These are phyloP conservation scores for Acanthococcus lagerstroemiae DNA, from an alignment of 2,888 invertebrate species.

Conservation along the genomic window DNA sequence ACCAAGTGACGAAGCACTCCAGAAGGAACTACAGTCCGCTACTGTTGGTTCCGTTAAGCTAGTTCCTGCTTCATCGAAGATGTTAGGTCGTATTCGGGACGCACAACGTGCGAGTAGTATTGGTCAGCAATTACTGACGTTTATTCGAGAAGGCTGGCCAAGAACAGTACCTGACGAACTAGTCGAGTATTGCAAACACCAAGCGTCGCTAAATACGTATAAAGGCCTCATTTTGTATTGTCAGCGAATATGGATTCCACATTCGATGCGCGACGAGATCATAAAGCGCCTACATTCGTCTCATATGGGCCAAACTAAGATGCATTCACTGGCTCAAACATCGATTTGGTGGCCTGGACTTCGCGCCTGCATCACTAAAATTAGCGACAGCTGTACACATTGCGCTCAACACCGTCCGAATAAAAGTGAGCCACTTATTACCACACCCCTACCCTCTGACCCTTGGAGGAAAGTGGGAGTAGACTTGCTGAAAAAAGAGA, in stretches of 20 bases:
- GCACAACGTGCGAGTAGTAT: not conserved
- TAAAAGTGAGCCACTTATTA: not conserved
- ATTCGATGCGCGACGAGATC: not conserved
- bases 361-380: not conserved
- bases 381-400: not conserved
- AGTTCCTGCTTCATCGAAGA: not conserved
- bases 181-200: not conserved
- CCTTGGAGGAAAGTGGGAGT: constrained; percentile 11
- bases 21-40: not conserved
- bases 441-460: not conserved
- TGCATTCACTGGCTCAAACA: not conserved
- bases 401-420: not conserved
- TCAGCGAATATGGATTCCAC: constrained; percentile 1
- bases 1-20: not conserved
- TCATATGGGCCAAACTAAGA: constrained; percentile 20
- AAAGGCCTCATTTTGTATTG: constrained; percentile 14
- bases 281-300: constrained; percentile 13
- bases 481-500: not conserved
- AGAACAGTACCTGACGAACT: not conserved
- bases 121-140: not conserved
- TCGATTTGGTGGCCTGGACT: constrained; percentile 18
- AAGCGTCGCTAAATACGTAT: not conserved
- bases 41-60: not conserved
- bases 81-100: not conserved
- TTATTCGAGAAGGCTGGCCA: not conserved